Base-by-base conservation (phyloP, 2,888 invertebrate genomes). In the Dendrolimus houi region DNA sequence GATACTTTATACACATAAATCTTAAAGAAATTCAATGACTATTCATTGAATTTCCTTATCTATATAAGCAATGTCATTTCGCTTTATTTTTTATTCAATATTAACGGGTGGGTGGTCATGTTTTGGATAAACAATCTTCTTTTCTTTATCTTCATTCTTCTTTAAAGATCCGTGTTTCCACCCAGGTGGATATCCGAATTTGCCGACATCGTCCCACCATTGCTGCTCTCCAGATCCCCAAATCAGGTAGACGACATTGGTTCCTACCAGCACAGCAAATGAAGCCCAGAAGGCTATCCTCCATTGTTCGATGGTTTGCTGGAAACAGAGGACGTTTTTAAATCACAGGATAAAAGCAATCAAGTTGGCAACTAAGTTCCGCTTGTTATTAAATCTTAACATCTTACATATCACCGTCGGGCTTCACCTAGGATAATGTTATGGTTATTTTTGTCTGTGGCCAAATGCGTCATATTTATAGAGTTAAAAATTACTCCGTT, bases 221-320 rank as follows among this genome's bases (percentile, higher is more conserved):
- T 96, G 95, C 29, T 94, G 92, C 52, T 96, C 94, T 0, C 95
- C 96, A 14, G 95, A 94, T 1, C 94, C 96, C 86, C 93, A 95
- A 9, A 95, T 68, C 0, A 94, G 66, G 79, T 94, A 97, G 0
- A 95, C 74, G 0, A 94, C 54, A 74, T 95, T 95, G 0, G 96
- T 94, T 0, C 92, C 74, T 12, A 93, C 71, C 62, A 96, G 92
- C 0, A 96, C 93, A 0, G 73, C 92, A 52, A 95, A 92, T 52
- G 95, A 93, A 52, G 95, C 93, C 95, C 96, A 96, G 74, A 96
- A 96, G 6, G 96, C 96, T 1, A 90, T 75, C 42, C 94, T 92
- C 96, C 97, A 97, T 80, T 96, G 93, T 1, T 74, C 71, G 2
- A 94, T 69, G 1, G 92, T 90, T 78, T 93, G 92, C 94, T 93